phyloP scores from a whole-genome alignment of 2,797 vertebrate genomes.

The Rhinogobio ventralis region DNA sequence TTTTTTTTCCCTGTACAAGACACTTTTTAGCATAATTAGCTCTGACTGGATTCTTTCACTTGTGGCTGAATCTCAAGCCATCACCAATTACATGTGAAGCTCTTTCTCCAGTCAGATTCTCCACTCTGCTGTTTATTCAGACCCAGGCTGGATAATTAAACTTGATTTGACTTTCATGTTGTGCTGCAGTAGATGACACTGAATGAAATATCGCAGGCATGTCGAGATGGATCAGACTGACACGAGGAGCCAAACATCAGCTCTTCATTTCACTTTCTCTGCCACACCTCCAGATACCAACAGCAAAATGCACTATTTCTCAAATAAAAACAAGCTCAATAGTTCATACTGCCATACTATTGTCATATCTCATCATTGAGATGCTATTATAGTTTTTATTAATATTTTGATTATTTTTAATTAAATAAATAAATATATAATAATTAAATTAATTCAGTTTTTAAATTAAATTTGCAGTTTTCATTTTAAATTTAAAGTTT shows the following conservation, averaged over 20 bases:
- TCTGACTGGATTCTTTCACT: background rate
- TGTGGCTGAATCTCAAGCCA: slow-evolving; percentile 49
- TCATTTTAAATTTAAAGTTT: too few relatives aligned
- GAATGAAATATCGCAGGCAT: slow-evolving; percentile 68
- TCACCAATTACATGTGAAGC: slow-evolving; percentile 60
- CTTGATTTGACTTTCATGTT: slow-evolving; percentile 67
- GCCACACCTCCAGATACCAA: slow-evolving; percentile 30
- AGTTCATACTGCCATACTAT: background rate
- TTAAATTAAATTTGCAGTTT: too few relatives aligned
- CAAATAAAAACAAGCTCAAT: background rate
- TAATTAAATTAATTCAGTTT: too few relatives aligned
- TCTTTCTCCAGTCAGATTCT: slow-evolving; percentile 62
- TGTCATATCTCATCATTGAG: background rate
- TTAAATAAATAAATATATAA: too few relatives aligned
- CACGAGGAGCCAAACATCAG: slow-evolving; percentile 49
- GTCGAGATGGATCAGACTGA: slow-evolving; percentile 70
- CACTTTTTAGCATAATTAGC: background rate
- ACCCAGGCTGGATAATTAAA: slow-evolving; percentile 61
- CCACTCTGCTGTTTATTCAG: slow-evolving; percentile 66
- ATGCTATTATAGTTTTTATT: too few relatives aligned
- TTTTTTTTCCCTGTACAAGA: background rate
- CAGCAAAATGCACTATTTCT: background rate
- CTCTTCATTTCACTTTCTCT: slow-evolving; percentile 58
- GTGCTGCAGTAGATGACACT: slow-evolving; percentile 65
- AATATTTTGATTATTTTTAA: too few relatives aligned